A percentile compares a stretch with the other conserved stretches of the same genome.
Evolutionary conservation across 64 coral and sea anemone species (phyloP).

Genomic region (Stichodactyla helianthus): DNA sequence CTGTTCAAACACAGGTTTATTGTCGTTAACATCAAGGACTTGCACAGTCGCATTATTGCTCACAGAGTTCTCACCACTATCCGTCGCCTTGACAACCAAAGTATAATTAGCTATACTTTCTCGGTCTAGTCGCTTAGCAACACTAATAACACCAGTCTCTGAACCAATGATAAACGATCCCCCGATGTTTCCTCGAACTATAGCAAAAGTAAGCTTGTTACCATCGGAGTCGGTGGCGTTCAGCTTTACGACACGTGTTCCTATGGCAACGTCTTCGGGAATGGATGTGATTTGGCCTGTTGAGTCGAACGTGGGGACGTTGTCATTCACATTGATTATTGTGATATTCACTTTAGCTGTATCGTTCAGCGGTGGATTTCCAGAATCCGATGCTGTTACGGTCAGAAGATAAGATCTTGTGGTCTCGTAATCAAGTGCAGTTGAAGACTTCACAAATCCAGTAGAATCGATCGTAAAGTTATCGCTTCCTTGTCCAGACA

Average conservation of each 20-base stretch:
- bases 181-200: conserved; percentile 53
- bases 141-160: conserved; percentile 49
- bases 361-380: conserved; percentile 28
- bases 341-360: conserved; percentile 67
- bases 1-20: conserved; percentile 50
- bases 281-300: conserved; percentile 28
- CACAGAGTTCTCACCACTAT: conserved; percentile 48
- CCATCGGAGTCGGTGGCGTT: conserved; percentile 90
- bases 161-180: conserved; percentile 65
- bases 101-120: conserved; percentile 67
- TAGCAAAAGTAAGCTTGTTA: conserved; percentile 42
- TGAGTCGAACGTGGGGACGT: conserved; percentile 62
- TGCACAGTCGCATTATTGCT: conserved; percentile 58
- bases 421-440: conserved; percentile 71
- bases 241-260: conserved; percentile 72
- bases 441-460: conserved; percentile 63
- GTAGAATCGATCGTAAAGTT: conserved; percentile 70
- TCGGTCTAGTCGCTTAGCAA: conserved; percentile 78
- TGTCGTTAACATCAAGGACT: conserved; percentile 88
- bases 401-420: conserved; percentile 51
- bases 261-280: conserved; percentile 75
- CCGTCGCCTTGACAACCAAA: conserved; percentile 58
- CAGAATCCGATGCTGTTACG: conserved; percentile 76
- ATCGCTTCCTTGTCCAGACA: conserved; percentile 46
- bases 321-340: conserved; percentile 79